Evolutionary conservation across 92 coral and sea anemone species (phyloP).

Genomic region (Parazoanthus atlanticus): DNA sequence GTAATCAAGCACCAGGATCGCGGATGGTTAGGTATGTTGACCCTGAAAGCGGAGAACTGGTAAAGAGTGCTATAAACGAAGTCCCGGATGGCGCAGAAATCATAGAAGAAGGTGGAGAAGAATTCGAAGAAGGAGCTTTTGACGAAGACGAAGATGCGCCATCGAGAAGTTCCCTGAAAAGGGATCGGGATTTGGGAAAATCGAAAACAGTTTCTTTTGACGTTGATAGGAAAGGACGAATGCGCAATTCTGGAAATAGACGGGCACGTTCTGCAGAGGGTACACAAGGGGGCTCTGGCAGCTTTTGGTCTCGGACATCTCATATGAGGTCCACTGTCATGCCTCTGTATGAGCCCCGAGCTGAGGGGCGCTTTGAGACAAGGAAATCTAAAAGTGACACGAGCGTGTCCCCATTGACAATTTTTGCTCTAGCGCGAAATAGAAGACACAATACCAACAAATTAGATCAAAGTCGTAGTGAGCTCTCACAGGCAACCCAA

Average conservation of each 20-base stretch:
- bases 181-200: neutral
- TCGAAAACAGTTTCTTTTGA: constrained; percentile 34
- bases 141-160: constrained; percentile 15
- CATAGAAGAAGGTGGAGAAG: constrained; percentile 42
- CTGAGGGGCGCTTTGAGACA: constrained; percentile 53
- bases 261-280: neutral
- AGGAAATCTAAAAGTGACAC: constrained; percentile 36
- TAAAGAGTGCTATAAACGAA: constrained; percentile 58
- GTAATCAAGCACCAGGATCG: neutral
- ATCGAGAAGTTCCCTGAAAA: constrained; percentile 13
- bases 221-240: constrained; percentile 22
- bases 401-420: constrained; percentile 77
- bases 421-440: constrained; percentile 79
- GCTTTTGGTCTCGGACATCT: neutral
- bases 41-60: constrained; percentile 71
- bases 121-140: constrained; percentile 17
- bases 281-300: neutral
- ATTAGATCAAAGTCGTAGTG: neutral
- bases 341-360: constrained; percentile 52
- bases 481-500: neutral
- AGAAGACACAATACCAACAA: constrained; percentile 62
- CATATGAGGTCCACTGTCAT: constrained; percentile 33
- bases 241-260: constrained; percentile 8
- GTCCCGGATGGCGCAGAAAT: constrained; percentile 74
- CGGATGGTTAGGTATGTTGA: constrained; percentile 60